A percentile compares a stretch with the other conserved stretches of the same genome.
Conservation (phyloP, 2,888 invertebrate species). For the Ecliptopera silaceata region DNA sequence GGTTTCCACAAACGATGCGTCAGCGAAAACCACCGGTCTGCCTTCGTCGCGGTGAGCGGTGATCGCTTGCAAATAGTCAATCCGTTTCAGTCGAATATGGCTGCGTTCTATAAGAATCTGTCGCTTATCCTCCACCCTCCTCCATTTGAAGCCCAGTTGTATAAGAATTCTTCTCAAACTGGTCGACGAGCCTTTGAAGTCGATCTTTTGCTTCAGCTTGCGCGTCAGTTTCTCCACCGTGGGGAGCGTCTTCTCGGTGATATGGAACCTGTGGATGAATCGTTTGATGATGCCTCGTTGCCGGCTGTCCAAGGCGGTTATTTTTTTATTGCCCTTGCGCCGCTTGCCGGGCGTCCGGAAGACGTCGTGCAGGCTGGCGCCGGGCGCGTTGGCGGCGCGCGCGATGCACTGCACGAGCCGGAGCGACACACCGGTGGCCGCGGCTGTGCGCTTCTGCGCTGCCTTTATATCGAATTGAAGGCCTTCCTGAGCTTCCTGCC, state of each 20-base stretch:
- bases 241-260: constrained; percentile 10
- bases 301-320: constrained; percentile 32
- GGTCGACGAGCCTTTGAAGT: constrained; percentile 14
- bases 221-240: constrained; percentile 1
- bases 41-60: constrained; percentile 8
- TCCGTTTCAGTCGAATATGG: constrained; percentile 16
- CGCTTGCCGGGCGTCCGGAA: constrained; percentile 44
- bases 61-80: constrained; percentile 16
- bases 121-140: constrained; percentile 12
- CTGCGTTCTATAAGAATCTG: constrained; percentile 14
- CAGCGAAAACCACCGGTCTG: constrained; percentile 7
- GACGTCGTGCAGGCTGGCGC: constrained; percentile 11
- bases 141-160: constrained; percentile 15
- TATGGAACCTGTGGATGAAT: constrained; percentile 19
- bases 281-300: constrained; percentile 16
- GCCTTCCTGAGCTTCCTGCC: constrained; percentile 26
- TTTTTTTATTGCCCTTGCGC: constrained; percentile 32
- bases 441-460: constrained; percentile 29
- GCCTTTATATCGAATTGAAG: constrained; percentile 22
- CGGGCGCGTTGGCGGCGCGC: background rate
- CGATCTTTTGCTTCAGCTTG: constrained; percentile 5
- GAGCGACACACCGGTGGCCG: constrained; percentile 28
- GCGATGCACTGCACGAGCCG: constrained; percentile 26
- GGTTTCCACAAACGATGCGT: background rate
- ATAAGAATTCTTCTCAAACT: constrained; percentile 13